These are phyloP conservation scores for Drosophila dives DNA, from an alignment of 2,888 invertebrate species.

Conservation along the genomic window DNA sequence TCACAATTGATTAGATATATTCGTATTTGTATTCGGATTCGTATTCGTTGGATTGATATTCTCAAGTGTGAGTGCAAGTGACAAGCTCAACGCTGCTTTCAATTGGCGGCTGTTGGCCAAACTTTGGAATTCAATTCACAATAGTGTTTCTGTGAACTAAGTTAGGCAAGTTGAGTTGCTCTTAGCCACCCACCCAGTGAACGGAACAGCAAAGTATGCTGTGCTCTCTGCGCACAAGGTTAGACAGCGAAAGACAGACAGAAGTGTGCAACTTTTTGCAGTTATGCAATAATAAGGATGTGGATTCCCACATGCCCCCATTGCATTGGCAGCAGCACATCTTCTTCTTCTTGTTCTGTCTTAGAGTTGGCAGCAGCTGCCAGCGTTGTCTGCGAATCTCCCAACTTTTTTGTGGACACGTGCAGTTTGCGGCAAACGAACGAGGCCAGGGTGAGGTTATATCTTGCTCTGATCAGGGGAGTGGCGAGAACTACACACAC, in stretches of 20 bases:
- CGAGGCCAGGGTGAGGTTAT: constrained; percentile 70
- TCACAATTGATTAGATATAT: constrained; percentile 27
- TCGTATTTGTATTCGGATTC: background rate
- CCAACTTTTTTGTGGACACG: constrained; percentile 63
- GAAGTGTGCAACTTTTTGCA: constrained; percentile 39
- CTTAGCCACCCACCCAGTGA: background rate
- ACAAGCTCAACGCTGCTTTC: constrained; percentile 43
- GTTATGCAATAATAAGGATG: constrained; percentile 65
- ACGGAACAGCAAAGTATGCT: background rate
- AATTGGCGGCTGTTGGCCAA: constrained; percentile 52
- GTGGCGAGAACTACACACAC: constrained; percentile 10
- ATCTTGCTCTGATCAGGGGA: constrained; percentile 51
- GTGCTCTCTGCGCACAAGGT: constrained; percentile 52
- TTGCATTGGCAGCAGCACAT: constrained; percentile 17
- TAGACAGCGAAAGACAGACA: constrained; percentile 40
- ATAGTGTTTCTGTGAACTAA: background rate
- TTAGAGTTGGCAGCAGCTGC: constrained; percentile 42
- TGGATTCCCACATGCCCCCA: constrained; percentile 8
- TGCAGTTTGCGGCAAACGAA: constrained; percentile 66
- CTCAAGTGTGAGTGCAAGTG: constrained; percentile 61
- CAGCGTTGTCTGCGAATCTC: constrained; percentile 24
- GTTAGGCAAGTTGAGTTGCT: constrained; percentile 2
- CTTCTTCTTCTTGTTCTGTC: background rate
- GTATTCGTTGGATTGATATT: background rate
- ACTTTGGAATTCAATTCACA: constrained; percentile 31